Evolutionary conservation across 2,888 invertebrate genomes (phyloP), one percentile per base, ranked within the genome.

Genomic region (Heliconius ismenius): DNA sequence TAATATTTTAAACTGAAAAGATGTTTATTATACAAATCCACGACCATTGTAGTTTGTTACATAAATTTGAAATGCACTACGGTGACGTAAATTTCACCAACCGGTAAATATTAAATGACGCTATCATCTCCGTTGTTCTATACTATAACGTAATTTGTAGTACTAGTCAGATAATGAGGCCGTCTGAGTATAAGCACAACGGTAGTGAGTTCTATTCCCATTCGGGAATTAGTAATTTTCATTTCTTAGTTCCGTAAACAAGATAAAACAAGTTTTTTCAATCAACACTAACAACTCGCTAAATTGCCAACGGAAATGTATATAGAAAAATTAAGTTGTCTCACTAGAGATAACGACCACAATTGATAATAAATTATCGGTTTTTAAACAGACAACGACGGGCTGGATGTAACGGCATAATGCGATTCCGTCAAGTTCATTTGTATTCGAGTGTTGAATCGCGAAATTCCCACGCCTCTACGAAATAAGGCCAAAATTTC

Each of bases 401-500:
- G 64, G 69, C 74, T 70, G 63, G 70, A 76, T 70, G 67, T 76
- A 64, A 76, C 79, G 75, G 74, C 76, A 76, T 78, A 80, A 80
- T 76, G 80, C 32, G 69, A 78, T 79, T 76, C 72, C 63, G 74
- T 85, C 85, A 90, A 90, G 86, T 88, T 89, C 86, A 88, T 90
- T 89, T 84, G 85, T 86, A 90, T 90, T 90, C 90, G 88, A 83
- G 83, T 84, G 86, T 81, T 80, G 86, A 81, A 83, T 82, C 80
- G 85, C 82, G 84, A 89, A 73, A 87, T 87, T 87, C 87, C 86
- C 85, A 84, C 84, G 83, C 78, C 79, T 62, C 75, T 32, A 67
- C 64, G 76, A 65, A 78, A 78, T 78, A 78, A 78, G 77, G 77
- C 62, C 43, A 64, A 60, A 36, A 75, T 43, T 62, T 62, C 7